A percentile compares a stretch with the other conserved stretches of the same genome.
phyloP scores from a whole-genome alignment of 2,888 invertebrate genomes.

The Drosophila mettleri region DNA sequence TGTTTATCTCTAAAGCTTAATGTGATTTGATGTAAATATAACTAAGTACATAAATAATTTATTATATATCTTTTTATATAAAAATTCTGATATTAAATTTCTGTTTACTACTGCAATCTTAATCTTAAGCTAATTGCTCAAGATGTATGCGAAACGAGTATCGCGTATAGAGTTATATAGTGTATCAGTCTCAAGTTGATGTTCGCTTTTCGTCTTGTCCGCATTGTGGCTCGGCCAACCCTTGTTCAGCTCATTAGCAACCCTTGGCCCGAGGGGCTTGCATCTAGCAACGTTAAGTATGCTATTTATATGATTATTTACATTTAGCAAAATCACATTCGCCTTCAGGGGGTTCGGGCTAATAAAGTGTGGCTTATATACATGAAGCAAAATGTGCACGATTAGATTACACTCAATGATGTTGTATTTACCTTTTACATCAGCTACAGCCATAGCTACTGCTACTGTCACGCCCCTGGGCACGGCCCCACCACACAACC shows the following conservation, averaged over 20 bases:
- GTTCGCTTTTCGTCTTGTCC: neutral
- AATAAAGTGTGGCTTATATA: constrained; percentile 54
- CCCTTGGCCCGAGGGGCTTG: constrained; percentile 34
- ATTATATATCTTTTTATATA: too few relatives aligned
- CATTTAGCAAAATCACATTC: constrained; percentile 53
- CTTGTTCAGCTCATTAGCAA: constrained; percentile 45
- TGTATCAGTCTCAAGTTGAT: neutral
- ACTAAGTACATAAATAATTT: neutral
- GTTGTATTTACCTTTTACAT: constrained; percentile 53
- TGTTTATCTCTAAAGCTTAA: too few relatives aligned
- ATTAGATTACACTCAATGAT: constrained; percentile 56
- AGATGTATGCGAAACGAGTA: neutral
- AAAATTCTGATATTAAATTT: too few relatives aligned
- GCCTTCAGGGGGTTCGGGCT: constrained; percentile 37
- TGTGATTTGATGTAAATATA: too few relatives aligned
- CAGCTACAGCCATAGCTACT: constrained; percentile 26
- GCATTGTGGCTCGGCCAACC: constrained; percentile 20
- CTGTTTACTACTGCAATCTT: neutral
- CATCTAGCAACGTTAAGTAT: constrained; percentile 51
- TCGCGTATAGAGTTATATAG: too few relatives aligned
- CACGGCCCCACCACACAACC: constrained; percentile 29
- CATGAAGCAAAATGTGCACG: constrained; percentile 39
- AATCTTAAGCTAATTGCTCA: neutral
- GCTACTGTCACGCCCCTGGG: constrained; percentile 29
- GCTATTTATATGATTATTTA: constrained; percentile 64